These are phyloP conservation scores for Stenichneumon culpator DNA, from an alignment of 2,888 invertebrate species.

Conservation along the genomic window DNA sequence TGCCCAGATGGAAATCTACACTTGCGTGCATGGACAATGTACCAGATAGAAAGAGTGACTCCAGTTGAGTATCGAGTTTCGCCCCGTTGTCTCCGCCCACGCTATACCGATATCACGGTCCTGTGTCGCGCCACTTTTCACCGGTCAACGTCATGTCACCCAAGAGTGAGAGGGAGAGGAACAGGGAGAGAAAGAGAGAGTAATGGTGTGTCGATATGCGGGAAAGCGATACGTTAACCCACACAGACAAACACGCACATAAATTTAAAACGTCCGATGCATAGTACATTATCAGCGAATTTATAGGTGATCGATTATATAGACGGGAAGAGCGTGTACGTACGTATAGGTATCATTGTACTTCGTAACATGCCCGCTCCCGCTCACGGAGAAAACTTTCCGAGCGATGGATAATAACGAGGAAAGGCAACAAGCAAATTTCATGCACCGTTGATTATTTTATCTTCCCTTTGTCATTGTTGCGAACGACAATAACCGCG, in stretches of 20 bases:
- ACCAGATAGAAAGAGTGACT: slow-evolving; percentile 31
- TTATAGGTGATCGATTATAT: slow-evolving; percentile 25
- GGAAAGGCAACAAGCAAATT: background rate
- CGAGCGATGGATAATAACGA: background rate
- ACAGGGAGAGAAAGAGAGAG: background rate
- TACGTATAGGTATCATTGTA: slow-evolving; percentile 12
- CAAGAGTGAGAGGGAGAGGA: slow-evolving; percentile 1
- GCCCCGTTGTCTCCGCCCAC: slow-evolving; percentile 27
- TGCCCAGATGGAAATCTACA: background rate
- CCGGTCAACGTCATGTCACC: slow-evolving; percentile 55
- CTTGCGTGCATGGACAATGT: slow-evolving; percentile 1
- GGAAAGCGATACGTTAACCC: background rate
- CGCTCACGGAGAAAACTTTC: background rate
- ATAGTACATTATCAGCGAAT: slow-evolving; percentile 36
- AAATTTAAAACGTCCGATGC: background rate
- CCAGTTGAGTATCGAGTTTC: slow-evolving; percentile 54
- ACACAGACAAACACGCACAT: background rate
- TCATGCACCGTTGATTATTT: background rate
- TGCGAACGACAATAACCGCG: background rate
- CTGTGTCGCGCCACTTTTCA: slow-evolving; percentile 37
- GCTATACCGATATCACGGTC: slow-evolving; percentile 32
- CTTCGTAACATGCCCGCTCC: background rate
- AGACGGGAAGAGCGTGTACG: slow-evolving; percentile 1
- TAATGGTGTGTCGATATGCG: slow-evolving; percentile 21
- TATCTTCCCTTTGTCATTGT: background rate